phyloP scores from a whole-genome alignment of 2,797 vertebrate species.

The Mycteria americana region DNA sequence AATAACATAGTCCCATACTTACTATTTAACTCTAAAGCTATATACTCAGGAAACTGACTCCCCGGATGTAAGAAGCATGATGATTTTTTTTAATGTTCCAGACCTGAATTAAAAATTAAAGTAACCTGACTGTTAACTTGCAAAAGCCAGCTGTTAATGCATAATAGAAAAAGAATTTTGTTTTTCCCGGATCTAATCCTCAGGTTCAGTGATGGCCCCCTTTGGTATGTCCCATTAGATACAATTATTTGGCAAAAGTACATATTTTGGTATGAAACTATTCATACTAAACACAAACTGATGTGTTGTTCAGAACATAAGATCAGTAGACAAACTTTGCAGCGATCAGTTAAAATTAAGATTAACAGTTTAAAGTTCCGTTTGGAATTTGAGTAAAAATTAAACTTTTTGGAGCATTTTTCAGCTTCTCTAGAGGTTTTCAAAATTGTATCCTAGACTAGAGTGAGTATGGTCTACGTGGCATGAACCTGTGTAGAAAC shows the following conservation, averaged over 20 bases:
- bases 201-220: slow-evolving; percentile 58
- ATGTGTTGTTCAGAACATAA: not conserved
- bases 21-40: not conserved
- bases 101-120: slow-evolving; percentile 43
- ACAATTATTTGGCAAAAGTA: slow-evolving; percentile 50
- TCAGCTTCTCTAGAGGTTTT: not conserved
- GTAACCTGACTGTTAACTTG: slow-evolving; percentile 50
- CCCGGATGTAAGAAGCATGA: not conserved
- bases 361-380: not conserved
- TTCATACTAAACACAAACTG: slow-evolving; percentile 57
- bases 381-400: not conserved
- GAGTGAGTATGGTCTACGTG: not conserved
- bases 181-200: slow-evolving; percentile 66
- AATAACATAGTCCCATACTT: not conserved
- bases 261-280: slow-evolving; percentile 49
- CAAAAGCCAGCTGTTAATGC: slow-evolving; percentile 58
- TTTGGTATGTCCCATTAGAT: slow-evolving; percentile 65
- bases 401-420: not conserved
- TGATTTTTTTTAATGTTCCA: not conserved
- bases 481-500: not conserved
- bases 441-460: not conserved
- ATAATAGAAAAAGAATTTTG: slow-evolving; percentile 72
- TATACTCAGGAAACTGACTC: not conserved
- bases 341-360: not conserved
- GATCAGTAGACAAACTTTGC: slow-evolving; percentile 1